These are phyloP conservation scores for Onychomys torridus DNA, from an alignment of 2,797 vertebrate genomes.

Conservation along the genomic window DNA sequence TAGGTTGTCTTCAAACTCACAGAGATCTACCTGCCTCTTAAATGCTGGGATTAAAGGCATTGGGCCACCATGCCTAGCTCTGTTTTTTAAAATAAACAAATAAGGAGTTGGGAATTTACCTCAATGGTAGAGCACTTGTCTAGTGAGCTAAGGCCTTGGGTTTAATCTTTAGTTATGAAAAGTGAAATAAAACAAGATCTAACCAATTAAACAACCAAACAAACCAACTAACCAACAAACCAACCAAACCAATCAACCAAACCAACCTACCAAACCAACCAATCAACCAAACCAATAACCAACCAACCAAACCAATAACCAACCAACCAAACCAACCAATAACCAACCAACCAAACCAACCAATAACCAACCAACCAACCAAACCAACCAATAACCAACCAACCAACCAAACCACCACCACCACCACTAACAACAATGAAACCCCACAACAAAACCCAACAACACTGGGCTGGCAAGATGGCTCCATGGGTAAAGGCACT, in stretches of 20 bases:
- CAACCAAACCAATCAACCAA: neutral
- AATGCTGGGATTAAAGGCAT: neutral
- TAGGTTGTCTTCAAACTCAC: neutral
- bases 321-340: neutral
- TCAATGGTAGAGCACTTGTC: neutral
- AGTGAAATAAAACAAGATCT: neutral
- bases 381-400: too few relatives aligned
- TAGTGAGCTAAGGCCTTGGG: neutral
- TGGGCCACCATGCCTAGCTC: neutral
- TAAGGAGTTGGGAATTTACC: neutral
- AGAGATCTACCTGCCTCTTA: neutral
- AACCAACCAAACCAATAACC: neutral
- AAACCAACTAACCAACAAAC: neutral
- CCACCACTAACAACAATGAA: too few relatives aligned
- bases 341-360: too few relatives aligned
- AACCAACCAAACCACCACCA: neutral
- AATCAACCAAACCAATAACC: neutral
- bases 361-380: too few relatives aligned
- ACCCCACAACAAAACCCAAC: too few relatives aligned
- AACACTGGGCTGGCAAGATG: neutral
- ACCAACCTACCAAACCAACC: neutral
- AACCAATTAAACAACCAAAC: neutral
- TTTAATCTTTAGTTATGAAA: neutral
- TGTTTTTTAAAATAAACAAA: neutral
- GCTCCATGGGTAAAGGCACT: neutral